phyloP scores from a whole-genome alignment of 2,888 invertebrate genomes.

The Synanthedon tipuliformis region DNA sequence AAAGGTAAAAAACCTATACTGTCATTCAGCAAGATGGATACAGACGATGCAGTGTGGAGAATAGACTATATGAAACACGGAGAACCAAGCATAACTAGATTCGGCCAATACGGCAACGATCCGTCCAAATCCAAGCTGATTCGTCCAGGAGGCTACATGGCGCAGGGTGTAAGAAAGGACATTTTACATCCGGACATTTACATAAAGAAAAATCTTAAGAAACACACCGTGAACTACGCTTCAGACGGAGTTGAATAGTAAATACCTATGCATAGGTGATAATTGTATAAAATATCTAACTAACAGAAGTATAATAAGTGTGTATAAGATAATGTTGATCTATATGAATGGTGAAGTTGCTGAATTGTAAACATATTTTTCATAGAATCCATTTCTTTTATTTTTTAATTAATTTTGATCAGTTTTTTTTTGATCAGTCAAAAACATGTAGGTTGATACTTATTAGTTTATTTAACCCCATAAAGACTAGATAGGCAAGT shows the following conservation, averaged over 20 bases:
- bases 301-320: background rate
- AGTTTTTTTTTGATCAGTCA: too few species aligned
- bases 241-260: background rate
- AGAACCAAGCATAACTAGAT: conserved; percentile 36
- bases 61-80: conserved; percentile 58
- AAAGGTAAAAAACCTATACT: conserved; percentile 23
- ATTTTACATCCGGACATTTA: conserved; percentile 50
- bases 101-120: conserved; percentile 22
- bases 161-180: conserved; percentile 29
- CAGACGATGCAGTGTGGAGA: conserved; percentile 42
- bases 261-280: too few species aligned
- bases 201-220: conserved; percentile 43
- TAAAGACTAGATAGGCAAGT: too few species aligned
- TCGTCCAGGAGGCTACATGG: conserved; percentile 30
- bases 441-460: too few species aligned
- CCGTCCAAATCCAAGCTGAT: conserved; percentile 32
- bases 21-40: conserved; percentile 25
- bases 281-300: conserved; percentile 7
- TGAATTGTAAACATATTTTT: too few species aligned
- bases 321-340: too few species aligned
- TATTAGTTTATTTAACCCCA: too few species aligned
- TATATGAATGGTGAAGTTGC: too few species aligned
- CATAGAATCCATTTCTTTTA: too few species aligned
- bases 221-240: conserved; percentile 12
- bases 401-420: too few species aligned